A percentile compares a stretch with the other conserved stretches of the same genome.
Evolutionary conservation across 2,888 invertebrate genomes (phyloP).

Genomic region (Charanyca ferruginea): DNA sequence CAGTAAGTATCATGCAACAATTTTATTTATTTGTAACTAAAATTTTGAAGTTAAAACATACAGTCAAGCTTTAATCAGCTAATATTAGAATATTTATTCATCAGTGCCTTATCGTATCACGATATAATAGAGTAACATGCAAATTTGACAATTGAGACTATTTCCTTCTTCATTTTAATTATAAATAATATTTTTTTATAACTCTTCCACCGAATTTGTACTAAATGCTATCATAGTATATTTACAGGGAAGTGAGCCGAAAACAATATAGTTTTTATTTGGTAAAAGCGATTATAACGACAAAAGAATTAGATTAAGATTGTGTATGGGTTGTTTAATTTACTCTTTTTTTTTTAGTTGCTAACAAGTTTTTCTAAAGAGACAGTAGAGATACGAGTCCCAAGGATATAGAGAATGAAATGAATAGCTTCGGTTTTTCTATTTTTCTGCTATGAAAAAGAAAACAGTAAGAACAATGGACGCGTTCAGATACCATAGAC

Average conservation of each 20-base stretch:
- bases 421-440: not conserved
- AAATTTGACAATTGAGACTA: constrained; percentile 67
- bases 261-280: constrained; percentile 80
- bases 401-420: constrained; percentile 3
- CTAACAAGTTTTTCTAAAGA: constrained; percentile 2
- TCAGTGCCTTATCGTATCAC: constrained; percentile 66
- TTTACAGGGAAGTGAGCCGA: constrained; percentile 82
- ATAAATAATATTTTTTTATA: constrained; percentile 72
- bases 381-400: constrained; percentile 23
- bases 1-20: constrained; percentile 60
- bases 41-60: constrained; percentile 50
- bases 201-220: constrained; percentile 88
- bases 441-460: constrained; percentile 4
- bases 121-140: constrained; percentile 55
- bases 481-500: constrained; percentile 15
- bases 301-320: constrained; percentile 53
- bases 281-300: constrained; percentile 85
- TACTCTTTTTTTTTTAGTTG: constrained; percentile 15
- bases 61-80: constrained; percentile 54
- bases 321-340: constrained; percentile 55
- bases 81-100: constrained; percentile 36
- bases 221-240: constrained; percentile 85
- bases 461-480: constrained; percentile 4
- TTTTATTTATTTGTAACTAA: constrained; percentile 50
- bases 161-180: constrained; percentile 66